phyloP scores from a whole-genome alignment of 2,888 invertebrate species.

The Scaptodrosophila latifasciaeformis region DNA sequence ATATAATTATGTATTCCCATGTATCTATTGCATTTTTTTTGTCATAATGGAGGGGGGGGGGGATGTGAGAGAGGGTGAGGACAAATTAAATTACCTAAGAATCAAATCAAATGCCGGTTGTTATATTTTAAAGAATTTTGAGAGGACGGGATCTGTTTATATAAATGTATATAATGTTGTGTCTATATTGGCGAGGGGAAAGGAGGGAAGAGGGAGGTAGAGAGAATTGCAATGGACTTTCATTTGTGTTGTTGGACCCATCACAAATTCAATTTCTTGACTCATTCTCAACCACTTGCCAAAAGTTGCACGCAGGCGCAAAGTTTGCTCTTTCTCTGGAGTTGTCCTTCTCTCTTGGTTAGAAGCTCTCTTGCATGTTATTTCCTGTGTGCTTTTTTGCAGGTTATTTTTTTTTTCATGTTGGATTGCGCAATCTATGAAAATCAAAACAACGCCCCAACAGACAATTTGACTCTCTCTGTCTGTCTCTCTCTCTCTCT shows the following conservation, averaged over 20 bases:
- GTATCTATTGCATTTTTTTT: too few species aligned
- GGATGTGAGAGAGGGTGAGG: too few species aligned
- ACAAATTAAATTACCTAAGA: too few species aligned
- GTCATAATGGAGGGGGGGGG: too few species aligned
- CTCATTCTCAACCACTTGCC: not conserved
- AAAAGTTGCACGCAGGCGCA: constrained; percentile 35
- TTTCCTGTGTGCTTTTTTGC: constrained; percentile 30
- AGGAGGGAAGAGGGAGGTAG: too few species aligned
- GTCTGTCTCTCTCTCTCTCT: not conserved
- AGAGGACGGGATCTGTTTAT: too few species aligned
- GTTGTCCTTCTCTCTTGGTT: constrained; percentile 3
- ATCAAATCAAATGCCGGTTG: too few species aligned
- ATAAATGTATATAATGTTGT: too few species aligned
- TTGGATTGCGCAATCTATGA: constrained; percentile 63
- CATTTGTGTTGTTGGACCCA: constrained; percentile 31
- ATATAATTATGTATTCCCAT: too few species aligned
- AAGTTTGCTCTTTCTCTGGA: constrained; percentile 4
- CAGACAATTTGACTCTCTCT: not conserved
- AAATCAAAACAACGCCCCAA: constrained; percentile 67
- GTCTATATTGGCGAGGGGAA: too few species aligned
- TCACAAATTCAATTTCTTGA: constrained; percentile 63
- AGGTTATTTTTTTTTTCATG: constrained; percentile 27
- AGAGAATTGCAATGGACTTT: not conserved
- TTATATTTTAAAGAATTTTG: too few species aligned
- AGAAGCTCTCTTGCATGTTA: constrained; percentile 10